phyloP scores from a whole-genome alignment of 1,140 invertebrate genomes.

The Thereuonema tuberculata region DNA sequence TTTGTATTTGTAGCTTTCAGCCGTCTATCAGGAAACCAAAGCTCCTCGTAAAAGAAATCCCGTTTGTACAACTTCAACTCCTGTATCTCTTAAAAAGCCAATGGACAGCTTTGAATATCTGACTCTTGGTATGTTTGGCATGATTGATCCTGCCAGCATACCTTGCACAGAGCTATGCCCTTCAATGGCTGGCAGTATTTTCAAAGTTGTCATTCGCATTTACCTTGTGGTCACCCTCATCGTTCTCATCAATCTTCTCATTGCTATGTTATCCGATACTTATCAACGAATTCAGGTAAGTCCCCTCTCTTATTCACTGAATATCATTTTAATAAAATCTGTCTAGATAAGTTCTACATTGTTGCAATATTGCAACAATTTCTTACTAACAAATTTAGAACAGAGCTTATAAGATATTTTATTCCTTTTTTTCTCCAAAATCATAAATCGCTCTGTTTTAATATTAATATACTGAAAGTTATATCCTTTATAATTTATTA shows the following conservation, averaged over 20 bases:
- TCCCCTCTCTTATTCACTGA: background rate
- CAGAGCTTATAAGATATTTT: no score
- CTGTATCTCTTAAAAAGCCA: background rate
- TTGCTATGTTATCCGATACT: conserved; percentile 99
- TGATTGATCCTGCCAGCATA: conserved; percentile 65
- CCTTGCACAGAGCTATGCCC: conserved; percentile 24
- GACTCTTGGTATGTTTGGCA: conserved; percentile 94
- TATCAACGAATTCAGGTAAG: conserved; percentile 90
- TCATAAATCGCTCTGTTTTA: no score
- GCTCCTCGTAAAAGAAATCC: background rate
- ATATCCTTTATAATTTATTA: no score
- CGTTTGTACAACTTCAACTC: background rate
- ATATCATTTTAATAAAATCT: background rate
- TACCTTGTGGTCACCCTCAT: conserved; percentile 96
- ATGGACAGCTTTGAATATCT: conserved; percentile 87
- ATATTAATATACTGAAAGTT: no score
- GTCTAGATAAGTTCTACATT: no score
- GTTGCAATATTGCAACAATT: no score
- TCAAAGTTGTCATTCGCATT: conserved; percentile 66
- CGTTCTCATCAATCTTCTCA: conserved; percentile 94
- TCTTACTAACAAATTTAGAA: no score
- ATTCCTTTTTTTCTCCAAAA: no score
- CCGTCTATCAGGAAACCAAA: conserved; percentile 62
- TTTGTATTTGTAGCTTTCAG: conserved; percentile 33
- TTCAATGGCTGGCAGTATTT: conserved; percentile 25